Percentiles rank a stretch among this genome's conserved stretches.
Evolutionary conservation across 2,888 invertebrate species (phyloP).

Genomic region (Argyresthia goedartella): DNA sequence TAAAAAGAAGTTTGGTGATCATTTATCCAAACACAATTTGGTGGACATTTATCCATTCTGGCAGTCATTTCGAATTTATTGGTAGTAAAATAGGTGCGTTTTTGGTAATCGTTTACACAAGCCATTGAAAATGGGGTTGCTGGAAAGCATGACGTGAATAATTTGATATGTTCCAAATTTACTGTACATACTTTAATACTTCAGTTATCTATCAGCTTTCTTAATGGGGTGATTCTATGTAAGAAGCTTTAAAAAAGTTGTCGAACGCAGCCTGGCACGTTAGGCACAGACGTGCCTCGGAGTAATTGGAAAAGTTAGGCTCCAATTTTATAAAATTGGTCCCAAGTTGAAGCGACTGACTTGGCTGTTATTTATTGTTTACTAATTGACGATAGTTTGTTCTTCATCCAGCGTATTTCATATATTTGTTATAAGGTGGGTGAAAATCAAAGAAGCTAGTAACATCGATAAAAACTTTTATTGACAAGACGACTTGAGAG

Average conservation of each 20-base stretch:
- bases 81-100: too few relatives aligned
- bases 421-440: too few relatives aligned
- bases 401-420: background rate
- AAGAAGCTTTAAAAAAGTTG: slow-evolving; percentile 2
- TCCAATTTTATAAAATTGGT: slow-evolving; percentile 24
- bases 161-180: too few relatives aligned
- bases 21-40: too few relatives aligned
- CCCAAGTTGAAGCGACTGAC: background rate
- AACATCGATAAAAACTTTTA: slow-evolving; percentile 71
- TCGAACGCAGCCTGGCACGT: slow-evolving; percentile 5
- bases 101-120: too few relatives aligned
- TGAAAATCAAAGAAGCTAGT: background rate
- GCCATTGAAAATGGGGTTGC: too few relatives aligned
- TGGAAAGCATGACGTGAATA: too few relatives aligned
- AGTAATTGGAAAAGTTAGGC: slow-evolving; percentile 41
- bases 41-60: too few relatives aligned
- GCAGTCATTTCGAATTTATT: too few relatives aligned
- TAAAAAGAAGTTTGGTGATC: too few relatives aligned
- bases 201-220: too few relatives aligned
- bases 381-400: background rate
- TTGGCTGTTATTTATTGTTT: background rate
- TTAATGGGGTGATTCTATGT: background rate
- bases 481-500: slow-evolving; percentile 57
- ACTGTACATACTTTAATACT: too few relatives aligned
- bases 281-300: slow-evolving; percentile 13